Conservation (phyloP, 92 coral and sea anemone genomes). For the Chrysogorgia sp. region DNA sequence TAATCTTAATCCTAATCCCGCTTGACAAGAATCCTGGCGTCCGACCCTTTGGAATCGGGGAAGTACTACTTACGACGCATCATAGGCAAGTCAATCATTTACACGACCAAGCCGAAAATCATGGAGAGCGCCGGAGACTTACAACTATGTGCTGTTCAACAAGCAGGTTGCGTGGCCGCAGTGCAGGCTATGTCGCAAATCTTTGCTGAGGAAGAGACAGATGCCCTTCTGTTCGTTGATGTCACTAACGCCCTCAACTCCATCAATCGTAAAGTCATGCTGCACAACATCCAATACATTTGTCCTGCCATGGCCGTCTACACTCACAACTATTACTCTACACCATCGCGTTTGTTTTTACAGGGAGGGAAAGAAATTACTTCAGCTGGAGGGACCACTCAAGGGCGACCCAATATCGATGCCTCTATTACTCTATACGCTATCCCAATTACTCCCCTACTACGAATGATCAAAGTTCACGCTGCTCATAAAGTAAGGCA, state of each 20-base stretch:
- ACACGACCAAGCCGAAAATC: constrained; percentile 41
- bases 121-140: constrained; percentile 26
- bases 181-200: constrained; percentile 33
- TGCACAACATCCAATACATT: constrained; percentile 35
- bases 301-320: constrained; percentile 42
- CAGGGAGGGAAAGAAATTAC: constrained; percentile 41
- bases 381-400: constrained; percentile 49
- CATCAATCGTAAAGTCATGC: constrained; percentile 40
- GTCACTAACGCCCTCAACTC: constrained; percentile 50
- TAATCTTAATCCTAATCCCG: not conserved
- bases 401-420: constrained; percentile 42
- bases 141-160: constrained; percentile 40
- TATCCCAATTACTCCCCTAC: constrained; percentile 42
- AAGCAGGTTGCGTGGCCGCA: constrained; percentile 38
- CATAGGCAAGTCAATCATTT: constrained; percentile 39
- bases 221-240: constrained; percentile 28
- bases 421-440: constrained; percentile 30
- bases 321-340: constrained; percentile 16
- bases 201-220: constrained; percentile 43
- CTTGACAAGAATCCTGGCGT: constrained; percentile 34
- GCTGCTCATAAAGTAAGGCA: constrained; percentile 4
- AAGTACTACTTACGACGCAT: constrained; percentile 49
- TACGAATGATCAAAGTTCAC: constrained; percentile 10
- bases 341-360: constrained; percentile 23
- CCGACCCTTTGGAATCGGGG: constrained; percentile 46